These are phyloP conservation scores for Mormyrops boulengeri DNA, from an alignment of 2,797 vertebrate species.

Conservation along the genomic window DNA sequence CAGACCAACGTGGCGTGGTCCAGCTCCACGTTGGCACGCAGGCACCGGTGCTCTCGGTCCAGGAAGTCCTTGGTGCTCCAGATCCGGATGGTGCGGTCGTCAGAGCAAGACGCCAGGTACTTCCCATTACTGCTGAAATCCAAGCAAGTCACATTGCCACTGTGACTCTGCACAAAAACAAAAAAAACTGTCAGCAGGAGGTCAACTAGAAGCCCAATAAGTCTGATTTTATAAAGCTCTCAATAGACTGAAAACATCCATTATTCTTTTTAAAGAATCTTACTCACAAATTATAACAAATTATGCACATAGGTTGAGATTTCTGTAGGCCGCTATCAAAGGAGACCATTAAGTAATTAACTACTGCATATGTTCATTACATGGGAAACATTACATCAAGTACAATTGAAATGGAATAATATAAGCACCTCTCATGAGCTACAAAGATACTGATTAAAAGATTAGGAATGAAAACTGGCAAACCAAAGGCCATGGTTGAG, in stretches of 20 bases:
- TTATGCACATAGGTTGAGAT: not conserved
- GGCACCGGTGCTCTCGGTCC: slow-evolving; percentile 79
- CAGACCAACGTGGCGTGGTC: slow-evolving; percentile 82
- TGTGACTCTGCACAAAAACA: slow-evolving; percentile 69
- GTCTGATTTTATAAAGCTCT: not conserved
- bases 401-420: not conserved
- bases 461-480: not conserved
- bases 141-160: slow-evolving; percentile 75
- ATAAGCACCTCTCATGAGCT: not conserved
- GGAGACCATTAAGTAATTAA: not conserved
- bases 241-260: not conserved
- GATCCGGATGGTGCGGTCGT: slow-evolving; percentile 85
- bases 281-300: not conserved
- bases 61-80: slow-evolving; percentile 92
- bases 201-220: not conserved
- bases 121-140: slow-evolving; percentile 94
- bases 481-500: not conserved
- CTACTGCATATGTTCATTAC: not conserved
- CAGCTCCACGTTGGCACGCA: slow-evolving; percentile 81
- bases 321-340: not conserved
- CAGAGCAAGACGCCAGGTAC: slow-evolving; percentile 83
- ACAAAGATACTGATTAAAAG: not conserved
- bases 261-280: not conserved
- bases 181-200: not conserved
- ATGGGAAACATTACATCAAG: not conserved